Evolutionary conservation across 2,888 invertebrate species (phyloP), one percentile per base, ranked within the genome.

Genomic region (Cantharis lateralis): DNA sequence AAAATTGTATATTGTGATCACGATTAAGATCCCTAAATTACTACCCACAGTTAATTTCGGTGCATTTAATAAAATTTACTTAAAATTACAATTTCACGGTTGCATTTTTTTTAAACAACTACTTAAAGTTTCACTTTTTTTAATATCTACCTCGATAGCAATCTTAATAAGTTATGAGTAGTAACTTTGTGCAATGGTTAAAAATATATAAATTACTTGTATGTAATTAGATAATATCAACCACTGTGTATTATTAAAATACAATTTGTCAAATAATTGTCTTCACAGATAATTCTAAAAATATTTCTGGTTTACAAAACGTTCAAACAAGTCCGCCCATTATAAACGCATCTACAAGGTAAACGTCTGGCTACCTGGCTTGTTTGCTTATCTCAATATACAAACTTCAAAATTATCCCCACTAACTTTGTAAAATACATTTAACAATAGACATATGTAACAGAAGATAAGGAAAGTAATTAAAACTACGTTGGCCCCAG

Each of bases 291-390:
- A 66, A 66, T 66, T 66, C 64, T 66, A 66, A 66, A 66, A 66
- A 66, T 66, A 66, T 66, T 66, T 66, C 64, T 66, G 24, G 64
- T 66, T 66, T 66, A 66, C 64, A 66, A 66, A 66, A 66, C 89
- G 90, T 90, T 64, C 77, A 79, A 90, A 90, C 90, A 90, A 90
- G 90, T 90, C 90, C 89, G 88, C 89, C 87, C 88, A 89, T 89
- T 90, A 90, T 89, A 89, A 89, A 89, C 89, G 90, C 81, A 80
- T 80, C 79, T 66, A 80, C 79, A 66, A 66, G 64, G 64, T 66
- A 79, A 76, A 76, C 73, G 72, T 72, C 71, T 70, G 70, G 77
- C 76, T 78, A 76, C 78, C 78, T 80, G 78, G 74, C 76, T 78
- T 78, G 78, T 78, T 78, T 76, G 78, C 77, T 72, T 64, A 75